Evolutionary conservation across 2,113 vertebrate species (phyloP), one percentile per base, ranked within the genome.

Genomic region (Glaucidium brasilianum): DNA sequence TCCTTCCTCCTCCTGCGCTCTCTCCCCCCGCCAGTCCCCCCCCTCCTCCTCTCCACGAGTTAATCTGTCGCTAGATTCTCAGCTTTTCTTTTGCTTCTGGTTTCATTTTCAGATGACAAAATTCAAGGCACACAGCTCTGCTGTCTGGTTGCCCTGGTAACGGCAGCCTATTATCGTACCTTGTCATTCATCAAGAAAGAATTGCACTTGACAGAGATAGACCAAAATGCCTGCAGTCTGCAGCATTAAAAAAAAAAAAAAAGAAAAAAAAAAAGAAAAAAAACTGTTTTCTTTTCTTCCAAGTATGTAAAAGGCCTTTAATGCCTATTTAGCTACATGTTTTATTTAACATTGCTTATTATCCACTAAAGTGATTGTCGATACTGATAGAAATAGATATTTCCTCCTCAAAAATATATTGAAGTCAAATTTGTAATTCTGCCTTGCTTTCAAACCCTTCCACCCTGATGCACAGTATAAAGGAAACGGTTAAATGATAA

Each of bases 131-230:
- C 98, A 98, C 98, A 98, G 98, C 96, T 98, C 98, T 98, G 98
- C 98, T 98, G 99, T 99, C 99, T 99, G 98, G 99, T 99, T 99
- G 98, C 99, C 98, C 99, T 99, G 98, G 99, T 71, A 99, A 99
- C 99, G 98, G 97, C 97, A 98, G 98, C 98, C 99, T 98, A 99
- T 99, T 99, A 99, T 99, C 98, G 97, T 99, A 99, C 99, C 99
- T 99, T 99, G 99, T 99, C 98, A 99, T 99, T 99, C 99, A 99
- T 99, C 99, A 99, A 99, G 98, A 99, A 99, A 99, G 98, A 99
- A 99, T 98, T 98, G 98, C 97, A 98, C 98, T 98, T 99, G 99
- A 99, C 97, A 98, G 98, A 98, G 98, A 96, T 97, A 98, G 97
- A 98, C 97, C 97, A 96, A 98, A 98, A 98, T 98, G 98, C 98